Conservation (phyloP, 2,797 vertebrate species). For the Semotilus atromaculatus region DNA sequence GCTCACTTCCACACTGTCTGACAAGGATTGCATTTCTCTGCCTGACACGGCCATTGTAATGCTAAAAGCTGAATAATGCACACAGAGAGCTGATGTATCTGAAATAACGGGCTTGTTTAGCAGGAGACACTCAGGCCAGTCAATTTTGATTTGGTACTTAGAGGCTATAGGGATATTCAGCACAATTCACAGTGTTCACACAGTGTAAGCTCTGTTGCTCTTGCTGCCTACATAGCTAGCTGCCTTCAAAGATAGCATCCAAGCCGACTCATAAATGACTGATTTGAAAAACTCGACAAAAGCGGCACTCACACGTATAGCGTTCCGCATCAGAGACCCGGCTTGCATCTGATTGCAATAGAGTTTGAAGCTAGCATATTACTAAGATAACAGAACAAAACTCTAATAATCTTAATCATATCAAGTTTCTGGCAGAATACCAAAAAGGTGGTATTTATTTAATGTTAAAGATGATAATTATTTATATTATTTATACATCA, state of each 20-base stretch:
- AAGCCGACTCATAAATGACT: too few species aligned
- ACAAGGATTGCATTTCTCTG: constrained; percentile 72
- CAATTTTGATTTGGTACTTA: constrained; percentile 33
- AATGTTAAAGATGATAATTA: not conserved
- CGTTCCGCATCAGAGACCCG: not conserved
- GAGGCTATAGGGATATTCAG: constrained; percentile 45
- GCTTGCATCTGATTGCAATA: not conserved
- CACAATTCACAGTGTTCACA: constrained; percentile 43
- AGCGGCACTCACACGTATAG: not conserved
- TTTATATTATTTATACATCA: not conserved
- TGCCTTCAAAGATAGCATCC: not conserved
- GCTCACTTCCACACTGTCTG: constrained; percentile 69
- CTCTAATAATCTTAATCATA: not conserved
- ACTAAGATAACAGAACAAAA: not conserved
- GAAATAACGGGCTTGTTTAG: constrained; percentile 64
- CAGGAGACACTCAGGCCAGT: constrained; percentile 57
- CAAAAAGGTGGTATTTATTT: not conserved
- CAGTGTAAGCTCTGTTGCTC: constrained; percentile 8
- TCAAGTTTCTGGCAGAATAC: not conserved
- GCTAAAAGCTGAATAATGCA: constrained; percentile 70
- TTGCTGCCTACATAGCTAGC: not conserved
- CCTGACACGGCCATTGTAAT: constrained; percentile 65
- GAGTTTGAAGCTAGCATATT: not conserved
- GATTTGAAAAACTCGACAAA: not conserved
- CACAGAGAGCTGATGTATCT: constrained; percentile 63